Evolutionary conservation across 2,888 invertebrate genomes (phyloP).

Genomic region (Neoaliturus tenellus): DNA sequence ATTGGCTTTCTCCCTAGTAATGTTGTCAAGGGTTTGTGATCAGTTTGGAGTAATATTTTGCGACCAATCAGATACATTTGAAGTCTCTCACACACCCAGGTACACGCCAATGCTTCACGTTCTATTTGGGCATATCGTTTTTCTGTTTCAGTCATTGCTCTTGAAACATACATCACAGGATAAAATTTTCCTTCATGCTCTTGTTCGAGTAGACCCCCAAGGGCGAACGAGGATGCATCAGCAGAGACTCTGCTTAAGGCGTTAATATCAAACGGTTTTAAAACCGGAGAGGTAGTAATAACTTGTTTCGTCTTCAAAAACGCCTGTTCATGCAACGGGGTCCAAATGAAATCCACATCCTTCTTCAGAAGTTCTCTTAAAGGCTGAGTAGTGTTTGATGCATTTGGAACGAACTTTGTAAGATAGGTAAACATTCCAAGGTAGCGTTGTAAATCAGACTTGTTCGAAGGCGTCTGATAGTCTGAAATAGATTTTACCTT

Average conservation of each 20-base stretch:
- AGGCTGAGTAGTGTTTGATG: not conserved
- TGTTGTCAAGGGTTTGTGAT: constrained; percentile 70
- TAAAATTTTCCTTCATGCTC: constrained; percentile 55
- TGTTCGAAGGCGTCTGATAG: not conserved
- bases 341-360: constrained; percentile 24
- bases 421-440: not conserved
- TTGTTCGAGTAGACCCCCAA: constrained; percentile 68
- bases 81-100: constrained; percentile 69
- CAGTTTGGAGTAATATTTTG: constrained; percentile 68
- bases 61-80: constrained; percentile 68
- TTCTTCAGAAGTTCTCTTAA: not conserved
- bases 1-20: constrained; percentile 69
- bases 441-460: not conserved
- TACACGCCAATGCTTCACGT: constrained; percentile 56
- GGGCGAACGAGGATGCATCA: constrained; percentile 63
- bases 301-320: not conserved
- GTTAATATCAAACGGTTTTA: constrained; percentile 57
- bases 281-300: not conserved
- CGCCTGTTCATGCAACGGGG: not conserved
- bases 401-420: constrained; percentile 46
- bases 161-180: constrained; percentile 44
- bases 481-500: not conserved
- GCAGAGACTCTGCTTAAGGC: constrained; percentile 64
- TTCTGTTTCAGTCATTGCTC: constrained; percentile 52
- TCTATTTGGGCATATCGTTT: constrained; percentile 55